phyloP scores from a whole-genome alignment of 2,888 invertebrate genomes.

The Syritta pipiens region DNA sequence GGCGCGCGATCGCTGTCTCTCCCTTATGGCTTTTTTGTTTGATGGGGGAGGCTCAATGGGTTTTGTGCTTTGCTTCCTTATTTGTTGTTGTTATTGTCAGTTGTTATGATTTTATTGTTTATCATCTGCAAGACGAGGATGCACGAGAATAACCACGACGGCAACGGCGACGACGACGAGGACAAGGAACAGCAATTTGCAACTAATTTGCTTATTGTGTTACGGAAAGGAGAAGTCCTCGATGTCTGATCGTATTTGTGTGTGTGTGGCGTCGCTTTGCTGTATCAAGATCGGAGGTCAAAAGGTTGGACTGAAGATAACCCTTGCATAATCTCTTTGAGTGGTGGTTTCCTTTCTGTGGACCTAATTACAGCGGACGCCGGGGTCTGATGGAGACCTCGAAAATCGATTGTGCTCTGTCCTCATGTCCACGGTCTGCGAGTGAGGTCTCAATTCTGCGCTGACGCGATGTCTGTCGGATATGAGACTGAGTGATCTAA shows the following conservation, averaged over 20 bases:
- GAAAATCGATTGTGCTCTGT: background rate
- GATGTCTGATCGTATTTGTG: background rate
- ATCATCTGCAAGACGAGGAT: slow-evolving; percentile 27
- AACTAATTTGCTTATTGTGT: slow-evolving; percentile 68
- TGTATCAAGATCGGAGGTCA: slow-evolving; percentile 54
- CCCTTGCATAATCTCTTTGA: slow-evolving; percentile 31
- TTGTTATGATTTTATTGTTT: slow-evolving; percentile 63
- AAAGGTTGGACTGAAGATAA: slow-evolving; percentile 34
- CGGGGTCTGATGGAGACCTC: background rate
- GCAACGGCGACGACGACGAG: slow-evolving; percentile 16
- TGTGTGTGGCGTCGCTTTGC: slow-evolving; percentile 7
- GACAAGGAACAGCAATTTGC: slow-evolving; percentile 65
- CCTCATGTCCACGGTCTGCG: slow-evolving; percentile 1
- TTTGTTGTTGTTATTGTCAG: slow-evolving; percentile 63
- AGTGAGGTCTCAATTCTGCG: slow-evolving; percentile 39
- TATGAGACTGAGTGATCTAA: slow-evolving; percentile 38
- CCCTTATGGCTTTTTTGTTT: slow-evolving; percentile 45
- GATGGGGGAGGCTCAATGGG: slow-evolving; percentile 61
- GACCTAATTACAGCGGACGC: slow-evolving; percentile 8
- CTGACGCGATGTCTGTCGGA: slow-evolving; percentile 22
- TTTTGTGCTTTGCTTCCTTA: slow-evolving; percentile 63
- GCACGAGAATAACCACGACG: slow-evolving; percentile 39
- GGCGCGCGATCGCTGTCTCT: slow-evolving; percentile 55
- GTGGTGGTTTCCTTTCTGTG: background rate
- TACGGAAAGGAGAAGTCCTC: slow-evolving; percentile 44